Conservation (phyloP, 2,797 vertebrate genomes). For the Chelon labrosus region DNA sequence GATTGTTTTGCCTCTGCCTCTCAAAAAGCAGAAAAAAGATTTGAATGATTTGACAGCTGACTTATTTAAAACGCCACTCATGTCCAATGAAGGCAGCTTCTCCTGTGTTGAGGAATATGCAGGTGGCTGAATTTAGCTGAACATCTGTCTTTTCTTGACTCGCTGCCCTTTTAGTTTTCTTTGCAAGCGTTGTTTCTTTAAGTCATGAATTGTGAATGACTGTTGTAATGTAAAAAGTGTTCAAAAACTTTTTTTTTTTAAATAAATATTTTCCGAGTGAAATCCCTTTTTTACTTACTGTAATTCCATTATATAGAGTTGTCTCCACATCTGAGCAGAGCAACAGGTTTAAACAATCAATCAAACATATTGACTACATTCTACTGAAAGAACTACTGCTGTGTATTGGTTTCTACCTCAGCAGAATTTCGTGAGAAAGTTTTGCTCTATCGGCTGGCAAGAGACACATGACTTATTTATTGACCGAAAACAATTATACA, state of each 20-base stretch:
- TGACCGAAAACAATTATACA: no score
- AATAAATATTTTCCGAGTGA: conserved; percentile 8
- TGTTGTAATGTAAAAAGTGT: not conserved
- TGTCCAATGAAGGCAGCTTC: conserved; percentile 17
- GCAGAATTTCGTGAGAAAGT: no score
- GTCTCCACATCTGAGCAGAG: not conserved
- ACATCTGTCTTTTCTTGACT: conserved; percentile 35
- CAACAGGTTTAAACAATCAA: conserved; percentile 2
- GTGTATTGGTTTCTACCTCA: no score
- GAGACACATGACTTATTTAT: no score
- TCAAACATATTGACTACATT: not conserved
- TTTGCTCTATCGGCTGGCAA: no score
- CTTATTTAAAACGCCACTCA: conserved; percentile 57
- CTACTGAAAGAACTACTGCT: not conserved
- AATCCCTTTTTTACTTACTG: conserved; percentile 4
- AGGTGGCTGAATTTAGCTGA: conserved; percentile 35
- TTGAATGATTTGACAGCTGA: conserved; percentile 67
- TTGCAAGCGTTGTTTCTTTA: conserved; percentile 2
- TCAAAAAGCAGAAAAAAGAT: conserved; percentile 37
- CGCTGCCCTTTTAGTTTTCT: conserved; percentile 6
- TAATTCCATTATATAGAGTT: not conserved
- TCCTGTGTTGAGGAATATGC: conserved; percentile 24
- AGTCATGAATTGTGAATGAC: conserved; percentile 24
- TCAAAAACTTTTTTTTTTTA: conserved; percentile 1
- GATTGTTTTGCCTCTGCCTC: conserved; percentile 55